Conservation (phyloP, 1,140 invertebrate species). For the Lasaia peninsularis region DNA sequence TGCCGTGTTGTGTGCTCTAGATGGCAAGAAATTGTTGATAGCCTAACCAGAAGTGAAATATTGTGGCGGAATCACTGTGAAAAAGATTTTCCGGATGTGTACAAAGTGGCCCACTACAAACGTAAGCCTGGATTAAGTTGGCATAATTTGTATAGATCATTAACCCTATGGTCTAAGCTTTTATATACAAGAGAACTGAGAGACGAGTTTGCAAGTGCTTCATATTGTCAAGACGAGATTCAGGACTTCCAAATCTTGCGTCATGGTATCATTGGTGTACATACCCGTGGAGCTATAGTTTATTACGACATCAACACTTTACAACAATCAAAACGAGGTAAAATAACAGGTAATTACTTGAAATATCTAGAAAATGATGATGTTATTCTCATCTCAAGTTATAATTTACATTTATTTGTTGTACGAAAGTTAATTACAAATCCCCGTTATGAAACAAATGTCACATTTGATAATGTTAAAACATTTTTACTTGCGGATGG, state of each 20-base stretch:
- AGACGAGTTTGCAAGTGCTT: conserved; percentile 42
- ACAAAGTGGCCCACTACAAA: conserved; percentile 29
- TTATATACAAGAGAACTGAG: conserved; percentile 17
- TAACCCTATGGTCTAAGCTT: conserved; percentile 41
- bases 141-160: conserved; percentile 43
- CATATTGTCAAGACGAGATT: conserved; percentile 31
- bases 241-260: conserved; percentile 13
- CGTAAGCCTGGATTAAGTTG: conserved; percentile 28
- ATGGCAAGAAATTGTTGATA: conserved; percentile 47
- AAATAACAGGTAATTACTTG: conserved; percentile 35
- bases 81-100: conserved; percentile 38
- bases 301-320: conserved; percentile 48
- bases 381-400: conserved; percentile 31
- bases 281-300: conserved; percentile 35
- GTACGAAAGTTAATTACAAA: conserved; percentile 27
- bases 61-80: conserved; percentile 43
- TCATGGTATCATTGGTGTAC: conserved; percentile 39
- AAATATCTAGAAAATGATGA: conserved; percentile 43
- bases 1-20: conserved; percentile 43
- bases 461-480: conserved; percentile 39
- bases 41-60: conserved; percentile 27
- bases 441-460: conserved; percentile 16
- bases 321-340: conserved; percentile 20
- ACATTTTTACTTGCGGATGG: conserved; percentile 34
- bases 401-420: conserved; percentile 36